These are phyloP conservation scores for Papilio machaon DNA, from an alignment of 1,140 invertebrate genomes.

Conservation along the genomic window DNA sequence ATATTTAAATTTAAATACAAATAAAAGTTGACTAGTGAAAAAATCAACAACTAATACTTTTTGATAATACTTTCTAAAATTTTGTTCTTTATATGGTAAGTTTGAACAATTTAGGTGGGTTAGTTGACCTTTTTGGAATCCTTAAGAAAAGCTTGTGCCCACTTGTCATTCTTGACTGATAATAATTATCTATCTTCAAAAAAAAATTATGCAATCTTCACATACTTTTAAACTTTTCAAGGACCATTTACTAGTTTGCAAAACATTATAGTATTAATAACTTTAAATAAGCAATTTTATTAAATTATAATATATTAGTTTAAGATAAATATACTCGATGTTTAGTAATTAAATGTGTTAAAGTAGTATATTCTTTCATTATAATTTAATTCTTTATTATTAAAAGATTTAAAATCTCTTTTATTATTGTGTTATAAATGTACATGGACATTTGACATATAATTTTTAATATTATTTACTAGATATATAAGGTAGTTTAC, in stretches of 20 bases:
- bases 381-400: too few species aligned
- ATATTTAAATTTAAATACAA: neutral
- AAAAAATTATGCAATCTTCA: too few species aligned
- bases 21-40: neutral
- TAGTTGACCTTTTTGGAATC: too few species aligned
- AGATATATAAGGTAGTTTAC: constrained; percentile 62
- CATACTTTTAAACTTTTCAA: neutral
- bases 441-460: constrained; percentile 13
- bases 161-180: too few species aligned
- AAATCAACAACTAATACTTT: constrained; percentile 8
- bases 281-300: neutral
- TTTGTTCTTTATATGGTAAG: neutral
- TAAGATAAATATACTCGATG: neutral
- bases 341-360: neutral
- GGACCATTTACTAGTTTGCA: neutral
- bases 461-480: constrained; percentile 1
- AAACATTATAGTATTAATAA: neutral
- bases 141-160: too few species aligned
- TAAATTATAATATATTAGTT: neutral
- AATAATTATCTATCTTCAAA: too few species aligned
- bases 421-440: neutral
- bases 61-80: neutral
- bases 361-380: neutral
- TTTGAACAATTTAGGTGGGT: neutral
- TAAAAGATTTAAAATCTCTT: constrained; percentile 3